Percentiles rank a stretch among this genome's conserved stretches.
These are phyloP conservation scores for Echinometra lucunter DNA, from an alignment of 53 echinoderm and acorn worm genomes.

Conservation along the genomic window DNA sequence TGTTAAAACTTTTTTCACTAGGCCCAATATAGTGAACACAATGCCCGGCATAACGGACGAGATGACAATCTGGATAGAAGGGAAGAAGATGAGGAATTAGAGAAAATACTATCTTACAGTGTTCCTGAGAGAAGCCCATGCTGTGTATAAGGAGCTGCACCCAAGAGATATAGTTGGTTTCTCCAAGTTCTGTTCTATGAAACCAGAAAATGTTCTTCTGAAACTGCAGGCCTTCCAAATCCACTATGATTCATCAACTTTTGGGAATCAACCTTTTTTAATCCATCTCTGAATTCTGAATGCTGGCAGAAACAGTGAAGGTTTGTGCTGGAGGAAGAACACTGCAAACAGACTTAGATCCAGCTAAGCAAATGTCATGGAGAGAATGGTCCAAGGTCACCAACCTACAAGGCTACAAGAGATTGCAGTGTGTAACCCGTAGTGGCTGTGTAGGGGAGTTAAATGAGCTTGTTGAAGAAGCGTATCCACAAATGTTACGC, in stretches of 20 bases:
- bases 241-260: background rate
- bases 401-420: background rate
- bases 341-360: background rate
- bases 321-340: background rate
- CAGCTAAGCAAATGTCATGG: constrained; percentile 31
- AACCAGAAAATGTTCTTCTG: constrained; percentile 38
- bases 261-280: background rate
- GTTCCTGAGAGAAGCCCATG: constrained; percentile 43
- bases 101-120: constrained; percentile 58
- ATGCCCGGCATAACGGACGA: constrained; percentile 58
- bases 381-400: background rate
- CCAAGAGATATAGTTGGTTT: background rate
- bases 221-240: background rate
- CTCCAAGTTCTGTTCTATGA: constrained; percentile 43
- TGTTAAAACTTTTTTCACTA: constrained; percentile 6
- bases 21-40: constrained; percentile 39
- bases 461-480: constrained; percentile 22
- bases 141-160: constrained; percentile 12
- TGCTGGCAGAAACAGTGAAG: constrained; percentile 29
- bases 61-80: constrained; percentile 51
- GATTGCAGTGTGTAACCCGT: constrained; percentile 18
- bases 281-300: background rate
- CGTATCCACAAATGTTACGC: background rate
- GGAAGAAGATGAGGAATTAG: constrained; percentile 47
- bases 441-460: constrained; percentile 57